Evolutionary conservation across 2,113 vertebrate genomes (phyloP).

Genomic region (Rousettus leschenaultii): DNA sequence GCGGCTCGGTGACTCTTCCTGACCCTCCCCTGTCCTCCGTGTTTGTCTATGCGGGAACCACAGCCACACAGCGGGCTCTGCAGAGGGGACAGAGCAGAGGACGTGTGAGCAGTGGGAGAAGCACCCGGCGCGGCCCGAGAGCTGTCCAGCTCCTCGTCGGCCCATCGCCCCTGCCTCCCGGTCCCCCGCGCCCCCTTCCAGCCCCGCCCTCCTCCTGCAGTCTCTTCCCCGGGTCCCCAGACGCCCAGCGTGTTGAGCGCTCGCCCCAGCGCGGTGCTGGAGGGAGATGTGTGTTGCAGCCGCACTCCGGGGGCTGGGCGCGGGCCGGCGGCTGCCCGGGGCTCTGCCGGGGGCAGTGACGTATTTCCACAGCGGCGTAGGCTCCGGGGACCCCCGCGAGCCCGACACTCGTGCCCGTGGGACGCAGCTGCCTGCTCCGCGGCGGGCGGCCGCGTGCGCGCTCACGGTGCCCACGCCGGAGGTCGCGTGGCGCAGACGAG

Average conservation of each 20-base stretch:
- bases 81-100: not conserved
- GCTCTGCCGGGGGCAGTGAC: too few species aligned
- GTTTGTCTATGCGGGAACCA: rapidly evolving
- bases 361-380: too few species aligned
- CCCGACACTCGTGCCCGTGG: too few species aligned
- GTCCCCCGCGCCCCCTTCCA: too few species aligned
- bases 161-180: not conserved
- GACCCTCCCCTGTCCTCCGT: too few species aligned
- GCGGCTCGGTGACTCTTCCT: not conserved
- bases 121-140: rapidly evolving
- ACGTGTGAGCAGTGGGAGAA: not conserved
- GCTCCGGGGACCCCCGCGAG: too few species aligned
- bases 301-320: rapidly evolving
- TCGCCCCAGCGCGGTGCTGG: not conserved
- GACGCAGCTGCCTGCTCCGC: too few species aligned
- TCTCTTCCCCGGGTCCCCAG: not conserved
- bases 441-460: too few species aligned
- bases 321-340: too few species aligned
- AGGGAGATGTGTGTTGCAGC: too few species aligned
- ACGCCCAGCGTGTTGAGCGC: not conserved
- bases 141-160: too few species aligned
- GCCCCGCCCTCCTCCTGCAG: too few species aligned
- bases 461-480: rapidly evolving
- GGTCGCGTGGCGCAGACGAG: rapidly evolving
- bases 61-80: not conserved